Percentiles rank a stretch among this genome's conserved stretches.
Conservation (phyloP, 2,113 vertebrate genomes). For the Pseudopipra pipra region DNA sequence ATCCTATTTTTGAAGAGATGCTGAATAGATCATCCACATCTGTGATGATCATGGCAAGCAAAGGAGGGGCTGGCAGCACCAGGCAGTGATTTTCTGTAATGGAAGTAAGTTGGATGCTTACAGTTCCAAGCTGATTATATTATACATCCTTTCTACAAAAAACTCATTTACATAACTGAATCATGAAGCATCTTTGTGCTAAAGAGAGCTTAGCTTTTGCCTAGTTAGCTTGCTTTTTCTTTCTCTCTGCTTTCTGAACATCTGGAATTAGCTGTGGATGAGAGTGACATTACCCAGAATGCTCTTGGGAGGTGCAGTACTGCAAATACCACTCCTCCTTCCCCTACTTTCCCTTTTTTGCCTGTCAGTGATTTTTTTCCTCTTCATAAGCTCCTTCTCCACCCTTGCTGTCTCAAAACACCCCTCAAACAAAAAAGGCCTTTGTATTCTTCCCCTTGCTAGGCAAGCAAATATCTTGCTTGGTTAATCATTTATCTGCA, state of each 20-base stretch:
- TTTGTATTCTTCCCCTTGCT: neutral
- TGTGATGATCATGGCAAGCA: neutral
- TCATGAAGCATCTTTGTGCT: constrained; percentile 17
- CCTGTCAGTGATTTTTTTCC: neutral
- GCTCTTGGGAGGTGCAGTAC: neutral
- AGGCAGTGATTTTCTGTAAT: constrained; percentile 54
- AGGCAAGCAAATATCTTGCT: constrained; percentile 46
- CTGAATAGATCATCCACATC: neutral
- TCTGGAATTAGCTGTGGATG: neutral
- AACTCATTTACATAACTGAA: constrained; percentile 27
- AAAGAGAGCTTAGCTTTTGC: constrained; percentile 47
- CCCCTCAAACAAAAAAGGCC: neutral
- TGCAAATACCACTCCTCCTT: neutral
- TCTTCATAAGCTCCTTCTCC: constrained; percentile 1
- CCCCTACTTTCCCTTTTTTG: neutral
- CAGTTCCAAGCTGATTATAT: constrained; percentile 38
- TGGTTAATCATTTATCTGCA: constrained; percentile 54
- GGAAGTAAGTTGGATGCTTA: constrained; percentile 22
- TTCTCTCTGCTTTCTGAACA: neutral
- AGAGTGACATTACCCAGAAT: neutral
- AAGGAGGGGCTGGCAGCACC: constrained; percentile 19
- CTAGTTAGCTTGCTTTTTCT: neutral
- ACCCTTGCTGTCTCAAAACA: neutral
- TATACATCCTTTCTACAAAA: constrained; percentile 6
- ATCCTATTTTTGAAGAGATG: neutral